phyloP scores from a whole-genome alignment of 2,113 vertebrate genomes.

The Aythya baeri region DNA sequence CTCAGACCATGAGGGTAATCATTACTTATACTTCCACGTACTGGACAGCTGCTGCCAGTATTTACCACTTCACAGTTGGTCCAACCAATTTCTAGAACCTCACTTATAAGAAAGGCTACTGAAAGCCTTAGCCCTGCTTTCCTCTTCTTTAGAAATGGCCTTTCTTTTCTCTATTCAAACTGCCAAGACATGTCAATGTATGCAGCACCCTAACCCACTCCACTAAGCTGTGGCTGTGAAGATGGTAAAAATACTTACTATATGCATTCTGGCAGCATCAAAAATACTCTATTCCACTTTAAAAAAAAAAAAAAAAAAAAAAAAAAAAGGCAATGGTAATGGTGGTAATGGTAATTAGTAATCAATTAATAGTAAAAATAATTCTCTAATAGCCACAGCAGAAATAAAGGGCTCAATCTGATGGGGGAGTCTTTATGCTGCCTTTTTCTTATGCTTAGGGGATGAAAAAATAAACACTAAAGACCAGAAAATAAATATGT shows the following conservation, averaged over 20 bases:
- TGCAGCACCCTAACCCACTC: not conserved
- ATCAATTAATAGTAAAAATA: not conserved
- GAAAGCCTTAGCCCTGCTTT: not conserved
- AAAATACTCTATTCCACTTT: not conserved
- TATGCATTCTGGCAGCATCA: not conserved
- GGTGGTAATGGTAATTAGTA: not conserved
- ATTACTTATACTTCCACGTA: not conserved
- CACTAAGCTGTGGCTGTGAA: not conserved
- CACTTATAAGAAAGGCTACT: not conserved
- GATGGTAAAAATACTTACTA: not conserved
- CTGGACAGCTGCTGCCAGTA: slow-evolving; percentile 15
- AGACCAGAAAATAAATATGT: not conserved
- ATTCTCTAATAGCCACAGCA: not conserved
- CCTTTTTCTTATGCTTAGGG: not conserved
- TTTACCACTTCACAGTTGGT: not conserved
- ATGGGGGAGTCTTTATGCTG: not conserved
- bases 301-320: not conserved
- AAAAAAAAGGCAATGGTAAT: not conserved
- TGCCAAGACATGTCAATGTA: not conserved
- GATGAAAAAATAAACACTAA: not conserved
- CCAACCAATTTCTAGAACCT: not conserved
- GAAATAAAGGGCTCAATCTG: not conserved
- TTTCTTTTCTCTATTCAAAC: slow-evolving; percentile 16
- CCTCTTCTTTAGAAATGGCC: not conserved
- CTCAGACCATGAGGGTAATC: not conserved